Evolutionary conservation across 2,888 invertebrate genomes (phyloP).

Genomic region (Noctua janthina): DNA sequence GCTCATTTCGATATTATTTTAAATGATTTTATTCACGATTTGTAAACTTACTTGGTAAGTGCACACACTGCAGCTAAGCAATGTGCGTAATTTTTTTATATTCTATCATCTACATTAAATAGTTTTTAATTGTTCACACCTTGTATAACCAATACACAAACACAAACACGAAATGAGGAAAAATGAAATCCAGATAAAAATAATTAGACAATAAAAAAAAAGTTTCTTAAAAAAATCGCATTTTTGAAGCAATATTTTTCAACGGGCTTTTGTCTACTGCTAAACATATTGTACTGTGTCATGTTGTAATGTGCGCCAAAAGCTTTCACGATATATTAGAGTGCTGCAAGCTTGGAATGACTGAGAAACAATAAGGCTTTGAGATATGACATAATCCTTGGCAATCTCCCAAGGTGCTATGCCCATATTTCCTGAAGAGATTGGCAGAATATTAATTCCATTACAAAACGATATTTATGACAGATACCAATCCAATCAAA

Average conservation of each 20-base stretch:
- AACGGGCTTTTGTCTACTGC: constrained; percentile 78
- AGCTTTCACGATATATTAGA: constrained; percentile 40
- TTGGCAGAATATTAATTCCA: background rate
- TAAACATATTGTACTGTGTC: constrained; percentile 71
- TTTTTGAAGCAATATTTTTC: constrained; percentile 32
- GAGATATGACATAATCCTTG: background rate
- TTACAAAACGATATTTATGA: background rate
- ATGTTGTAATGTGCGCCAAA: constrained; percentile 70
- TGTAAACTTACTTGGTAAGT: background rate
- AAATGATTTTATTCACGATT: constrained; percentile 5
- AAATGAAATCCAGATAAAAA: background rate
- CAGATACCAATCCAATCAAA: background rate
- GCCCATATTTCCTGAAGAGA: background rate
- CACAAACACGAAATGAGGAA: background rate
- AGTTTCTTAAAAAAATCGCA: background rate
- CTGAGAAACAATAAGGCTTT: constrained; percentile 5
- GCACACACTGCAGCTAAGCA: constrained; percentile 12
- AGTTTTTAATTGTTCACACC: background rate
- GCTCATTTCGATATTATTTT: constrained; percentile 33
- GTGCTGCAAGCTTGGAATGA: constrained; percentile 55
- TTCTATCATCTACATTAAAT: background rate
- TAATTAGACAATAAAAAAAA: background rate
- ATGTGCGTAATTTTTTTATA: background rate
- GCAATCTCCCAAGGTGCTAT: background rate
- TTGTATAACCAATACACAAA: background rate